A percentile compares a stretch with the other conserved stretches of the same genome.
Evolutionary conservation across 2,888 invertebrate genomes (phyloP).

Genomic region (Ischnura elegans): DNA sequence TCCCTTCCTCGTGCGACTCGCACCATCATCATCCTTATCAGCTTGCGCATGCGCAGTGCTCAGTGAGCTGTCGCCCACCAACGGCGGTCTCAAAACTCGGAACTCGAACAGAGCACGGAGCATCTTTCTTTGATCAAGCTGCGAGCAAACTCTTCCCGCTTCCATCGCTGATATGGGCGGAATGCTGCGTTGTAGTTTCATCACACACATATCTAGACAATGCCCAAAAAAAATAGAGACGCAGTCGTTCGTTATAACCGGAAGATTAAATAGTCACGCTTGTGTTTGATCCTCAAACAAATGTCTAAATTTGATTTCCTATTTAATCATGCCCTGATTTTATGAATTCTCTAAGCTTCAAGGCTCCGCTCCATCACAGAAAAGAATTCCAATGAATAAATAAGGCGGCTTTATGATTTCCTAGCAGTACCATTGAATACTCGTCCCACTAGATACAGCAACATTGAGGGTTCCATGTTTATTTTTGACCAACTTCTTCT

Average conservation of each 20-base stretch:
- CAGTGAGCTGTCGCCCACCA: not conserved
- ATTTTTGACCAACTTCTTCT: too few relatives aligned
- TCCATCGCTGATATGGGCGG: not conserved
- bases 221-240: not conserved
- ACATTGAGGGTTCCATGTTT: too few relatives aligned
- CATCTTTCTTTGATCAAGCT: not conserved
- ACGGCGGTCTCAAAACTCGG: not conserved
- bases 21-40: not conserved
- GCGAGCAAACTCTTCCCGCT: constrained; percentile 2
- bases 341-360: not conserved
- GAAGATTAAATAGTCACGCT: not conserved
- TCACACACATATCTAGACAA: not conserved
- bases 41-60: not conserved
- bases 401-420: too few relatives aligned
- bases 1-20: not conserved
- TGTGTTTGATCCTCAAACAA: not conserved
- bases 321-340: not conserved
- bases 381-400: too few relatives aligned
- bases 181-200: not conserved
- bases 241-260: not conserved
- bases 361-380: too few relatives aligned
- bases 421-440: too few relatives aligned
- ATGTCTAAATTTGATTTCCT: not conserved
- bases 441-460: too few relatives aligned
- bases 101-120: not conserved